Evolutionary conservation across 2,113 vertebrate genomes (phyloP).

Genomic region (Bettongia penicillata): DNA sequence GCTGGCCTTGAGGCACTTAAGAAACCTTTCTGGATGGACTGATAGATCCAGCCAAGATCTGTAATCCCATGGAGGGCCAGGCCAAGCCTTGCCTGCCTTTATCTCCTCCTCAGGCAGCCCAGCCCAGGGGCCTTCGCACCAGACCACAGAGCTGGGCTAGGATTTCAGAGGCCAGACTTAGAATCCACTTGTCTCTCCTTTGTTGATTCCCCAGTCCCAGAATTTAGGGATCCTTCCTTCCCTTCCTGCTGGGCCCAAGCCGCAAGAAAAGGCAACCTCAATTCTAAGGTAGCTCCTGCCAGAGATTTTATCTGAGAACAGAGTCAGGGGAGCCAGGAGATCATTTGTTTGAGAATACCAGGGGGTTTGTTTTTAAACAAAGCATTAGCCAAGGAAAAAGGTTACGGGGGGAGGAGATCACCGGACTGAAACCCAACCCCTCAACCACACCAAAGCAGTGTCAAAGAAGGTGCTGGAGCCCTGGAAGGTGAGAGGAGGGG

Average conservation of each 20-base stretch:
- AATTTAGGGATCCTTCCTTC: not conserved
- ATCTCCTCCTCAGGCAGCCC: not conserved
- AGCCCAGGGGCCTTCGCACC: not conserved
- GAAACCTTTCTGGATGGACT: not conserved
- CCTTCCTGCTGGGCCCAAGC: not conserved
- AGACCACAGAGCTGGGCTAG: not conserved
- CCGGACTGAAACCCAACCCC: constrained; percentile 55
- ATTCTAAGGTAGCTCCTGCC: constrained; percentile 60
- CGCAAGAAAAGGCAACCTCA: constrained; percentile 2
- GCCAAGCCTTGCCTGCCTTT: not conserved
- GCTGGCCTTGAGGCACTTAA: not conserved
- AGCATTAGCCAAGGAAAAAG: constrained; percentile 63
- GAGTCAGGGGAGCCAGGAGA: constrained; percentile 47
- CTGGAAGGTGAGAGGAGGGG: not conserved
- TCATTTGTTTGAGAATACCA: constrained; percentile 74
- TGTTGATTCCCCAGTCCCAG: constrained; percentile 29
- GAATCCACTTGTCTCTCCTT: constrained; percentile 47
- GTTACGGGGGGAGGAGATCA: constrained; percentile 66
- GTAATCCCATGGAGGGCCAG: no score
- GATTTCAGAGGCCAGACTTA: no score
- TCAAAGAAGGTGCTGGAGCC: not conserved
- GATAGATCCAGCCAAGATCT: no score
- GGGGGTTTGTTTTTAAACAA: constrained; percentile 77
- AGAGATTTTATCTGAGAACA: constrained; percentile 65
- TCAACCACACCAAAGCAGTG: constrained; percentile 61